Evolutionary conservation across 2,888 invertebrate species (phyloP).

Genomic region (Invenusta paracnida): DNA sequence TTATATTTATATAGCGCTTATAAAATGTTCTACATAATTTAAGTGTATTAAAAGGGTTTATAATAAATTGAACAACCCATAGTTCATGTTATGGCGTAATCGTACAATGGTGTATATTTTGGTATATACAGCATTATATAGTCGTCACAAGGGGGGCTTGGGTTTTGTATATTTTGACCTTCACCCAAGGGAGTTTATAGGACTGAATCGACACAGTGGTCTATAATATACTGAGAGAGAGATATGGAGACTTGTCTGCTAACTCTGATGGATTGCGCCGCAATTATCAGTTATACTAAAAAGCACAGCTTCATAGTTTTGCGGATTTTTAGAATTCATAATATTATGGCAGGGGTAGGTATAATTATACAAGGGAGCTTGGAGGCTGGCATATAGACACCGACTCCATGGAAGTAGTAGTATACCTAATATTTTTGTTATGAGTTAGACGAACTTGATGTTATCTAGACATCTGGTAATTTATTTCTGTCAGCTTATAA

Average conservation of each 20-base stretch:
- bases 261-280: slow-evolving; percentile 19
- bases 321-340: neutral
- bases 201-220: neutral
- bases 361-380: neutral
- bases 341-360: too few species aligned
- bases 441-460: neutral
- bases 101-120: neutral
- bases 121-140: neutral
- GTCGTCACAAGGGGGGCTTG: neutral
- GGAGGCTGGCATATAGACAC: too few species aligned
- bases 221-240: neutral
- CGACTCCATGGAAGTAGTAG: too few species aligned
- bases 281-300: neutral
- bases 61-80: too few species aligned
- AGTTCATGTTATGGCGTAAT: too few species aligned
- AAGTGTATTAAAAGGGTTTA: neutral
- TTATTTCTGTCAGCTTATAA: slow-evolving; percentile 18
- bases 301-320: neutral
- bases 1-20: too few species aligned
- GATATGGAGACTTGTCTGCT: neutral
- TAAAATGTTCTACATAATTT: neutral
- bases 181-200: neutral
- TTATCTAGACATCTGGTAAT: slow-evolving; percentile 29
- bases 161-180: slow-evolving; percentile 24
- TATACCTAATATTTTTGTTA: neutral